These are phyloP conservation scores for Sinocyclocheilus rhinocerous DNA, from an alignment of 2,113 vertebrate genomes.

Conservation along the genomic window DNA sequence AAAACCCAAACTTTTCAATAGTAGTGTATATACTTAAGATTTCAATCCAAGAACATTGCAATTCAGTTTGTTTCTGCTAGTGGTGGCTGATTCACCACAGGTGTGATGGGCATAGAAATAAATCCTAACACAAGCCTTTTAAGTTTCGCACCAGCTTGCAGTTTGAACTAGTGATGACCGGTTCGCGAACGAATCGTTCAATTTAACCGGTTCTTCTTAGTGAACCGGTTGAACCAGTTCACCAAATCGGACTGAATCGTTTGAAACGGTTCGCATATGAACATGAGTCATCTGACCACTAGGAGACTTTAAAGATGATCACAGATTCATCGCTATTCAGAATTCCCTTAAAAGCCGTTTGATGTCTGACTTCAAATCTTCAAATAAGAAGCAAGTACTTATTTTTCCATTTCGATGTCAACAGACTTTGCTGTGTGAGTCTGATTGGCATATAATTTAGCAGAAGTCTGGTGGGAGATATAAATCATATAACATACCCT, in stretches of 20 bases:
- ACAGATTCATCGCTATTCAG: neutral
- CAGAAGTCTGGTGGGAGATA: neutral
- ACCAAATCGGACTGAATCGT: no score
- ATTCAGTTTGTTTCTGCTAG: neutral
- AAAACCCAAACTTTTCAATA: neutral
- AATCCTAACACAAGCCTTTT: neutral
- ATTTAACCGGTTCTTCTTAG: no score
- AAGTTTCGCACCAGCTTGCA: neutral
- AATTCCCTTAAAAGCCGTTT: neutral
- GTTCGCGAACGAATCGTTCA: no score
- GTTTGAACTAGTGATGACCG: no score
- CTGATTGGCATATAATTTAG: slow-evolving; percentile 10
- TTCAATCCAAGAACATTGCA: neutral
- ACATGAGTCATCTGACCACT: neutral
- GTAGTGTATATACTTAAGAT: neutral
- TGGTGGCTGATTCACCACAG: neutral
- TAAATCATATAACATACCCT: slow-evolving; percentile 12
- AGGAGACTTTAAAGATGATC: slow-evolving; percentile 1
- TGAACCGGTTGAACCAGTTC: no score
- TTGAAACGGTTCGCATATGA: no score
- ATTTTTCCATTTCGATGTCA: neutral
- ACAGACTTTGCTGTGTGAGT: neutral
- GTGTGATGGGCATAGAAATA: neutral
- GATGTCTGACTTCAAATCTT: neutral
- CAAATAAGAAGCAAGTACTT: neutral